These are phyloP conservation scores for Sesamia nonagrioides DNA, from an alignment of 1,140 invertebrate genomes.

Conservation along the genomic window DNA sequence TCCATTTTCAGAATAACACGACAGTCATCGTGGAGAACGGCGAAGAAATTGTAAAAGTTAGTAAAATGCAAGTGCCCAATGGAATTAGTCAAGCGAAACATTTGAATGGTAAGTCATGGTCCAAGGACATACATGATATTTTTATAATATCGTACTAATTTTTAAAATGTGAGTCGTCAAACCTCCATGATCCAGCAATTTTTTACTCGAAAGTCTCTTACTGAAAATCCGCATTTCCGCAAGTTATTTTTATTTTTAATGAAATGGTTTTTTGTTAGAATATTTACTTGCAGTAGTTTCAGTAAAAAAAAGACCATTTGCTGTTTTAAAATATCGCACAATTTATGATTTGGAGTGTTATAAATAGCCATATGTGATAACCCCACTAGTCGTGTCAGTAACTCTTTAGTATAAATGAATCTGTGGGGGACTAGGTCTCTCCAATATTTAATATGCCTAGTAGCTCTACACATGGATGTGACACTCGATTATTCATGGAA, in stretches of 20 bases:
- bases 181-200: too few species aligned
- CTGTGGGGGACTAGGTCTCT: not conserved
- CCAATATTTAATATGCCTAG: not conserved
- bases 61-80: constrained; percentile 71
- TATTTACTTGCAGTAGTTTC: too few species aligned
- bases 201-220: too few species aligned
- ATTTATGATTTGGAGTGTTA: not conserved
- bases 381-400: not conserved
- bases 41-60: constrained; percentile 71
- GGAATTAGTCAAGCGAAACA: constrained; percentile 66
- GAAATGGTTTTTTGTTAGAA: too few species aligned
- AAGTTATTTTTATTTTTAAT: too few species aligned
- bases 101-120: constrained; percentile 66
- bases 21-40: constrained; percentile 72
- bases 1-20: constrained; percentile 59
- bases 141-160: too few species aligned
- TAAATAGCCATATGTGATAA: not conserved
- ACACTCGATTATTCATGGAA: not conserved
- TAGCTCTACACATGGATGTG: not conserved
- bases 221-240: too few species aligned
- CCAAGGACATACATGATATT: too few species aligned
- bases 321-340: not conserved
- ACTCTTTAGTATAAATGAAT: constrained; percentile 6
- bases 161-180: too few species aligned
- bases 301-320: not conserved